Conservation (phyloP, 2,888 invertebrate species). For the Trichopria drosophilae region DNA sequence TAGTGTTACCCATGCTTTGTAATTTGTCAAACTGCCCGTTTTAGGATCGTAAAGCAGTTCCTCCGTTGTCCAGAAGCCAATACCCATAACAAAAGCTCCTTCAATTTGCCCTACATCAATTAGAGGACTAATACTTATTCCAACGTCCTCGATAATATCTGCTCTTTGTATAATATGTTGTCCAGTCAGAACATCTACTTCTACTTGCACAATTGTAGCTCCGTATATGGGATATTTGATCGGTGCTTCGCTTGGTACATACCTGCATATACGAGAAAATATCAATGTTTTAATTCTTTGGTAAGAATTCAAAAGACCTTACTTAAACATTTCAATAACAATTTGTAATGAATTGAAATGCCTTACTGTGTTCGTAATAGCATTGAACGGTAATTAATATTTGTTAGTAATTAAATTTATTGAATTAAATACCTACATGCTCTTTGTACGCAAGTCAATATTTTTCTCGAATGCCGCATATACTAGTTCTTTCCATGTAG, state of each 20-base stretch:
- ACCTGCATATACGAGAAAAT: neutral
- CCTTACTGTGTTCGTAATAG: neutral
- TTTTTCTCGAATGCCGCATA: too few relatives aligned
- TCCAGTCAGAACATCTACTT: constrained; percentile 78
- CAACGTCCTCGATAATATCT: constrained; percentile 76
- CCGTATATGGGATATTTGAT: constrained; percentile 69
- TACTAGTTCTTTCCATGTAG: too few relatives aligned
- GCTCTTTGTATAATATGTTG: constrained; percentile 70
- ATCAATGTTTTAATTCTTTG: too few relatives aligned
- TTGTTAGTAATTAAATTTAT: neutral
- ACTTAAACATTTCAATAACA: neutral
- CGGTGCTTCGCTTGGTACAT: constrained; percentile 40
- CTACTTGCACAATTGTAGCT: constrained; percentile 69
- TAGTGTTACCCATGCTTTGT: constrained; percentile 77
- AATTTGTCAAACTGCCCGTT: constrained; percentile 71
- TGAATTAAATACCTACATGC: neutral
- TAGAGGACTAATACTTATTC: constrained; percentile 72
- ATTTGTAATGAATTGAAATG: neutral
- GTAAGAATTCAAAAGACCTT: too few relatives aligned
- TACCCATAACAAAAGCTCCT: constrained; percentile 77
- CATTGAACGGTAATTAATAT: neutral
- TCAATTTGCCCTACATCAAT: constrained; percentile 77
- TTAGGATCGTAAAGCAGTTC: constrained; percentile 66
- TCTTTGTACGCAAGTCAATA: too few relatives aligned
- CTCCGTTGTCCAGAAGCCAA: constrained; percentile 77